Evolutionary conservation across 2,888 invertebrate species (phyloP).

Genomic region (Hydriomena furcata): DNA sequence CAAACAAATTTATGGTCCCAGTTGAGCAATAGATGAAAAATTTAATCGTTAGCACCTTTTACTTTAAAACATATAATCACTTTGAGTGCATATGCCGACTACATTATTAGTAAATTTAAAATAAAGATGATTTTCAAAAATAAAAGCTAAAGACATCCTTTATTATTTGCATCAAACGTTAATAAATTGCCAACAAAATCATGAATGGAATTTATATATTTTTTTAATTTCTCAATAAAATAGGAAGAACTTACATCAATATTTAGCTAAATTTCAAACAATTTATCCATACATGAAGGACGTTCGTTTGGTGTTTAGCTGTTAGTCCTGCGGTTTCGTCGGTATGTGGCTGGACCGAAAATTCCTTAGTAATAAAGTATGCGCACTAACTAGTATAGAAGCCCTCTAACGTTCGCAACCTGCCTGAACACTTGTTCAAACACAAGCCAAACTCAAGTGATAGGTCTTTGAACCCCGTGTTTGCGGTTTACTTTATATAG

Average conservation of each 20-base stretch:
- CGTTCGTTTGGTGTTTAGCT: neutral
- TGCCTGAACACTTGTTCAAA: constrained; percentile 74
- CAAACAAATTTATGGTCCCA: constrained; percentile 36
- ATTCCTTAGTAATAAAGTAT: constrained; percentile 16
- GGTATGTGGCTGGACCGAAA: neutral
- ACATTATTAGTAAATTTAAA: constrained; percentile 5
- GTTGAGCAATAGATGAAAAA: constrained; percentile 31
- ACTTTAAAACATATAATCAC: constrained; percentile 18
- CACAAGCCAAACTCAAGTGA: constrained; percentile 69
- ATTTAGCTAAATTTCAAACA: no score
- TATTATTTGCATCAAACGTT: no score
- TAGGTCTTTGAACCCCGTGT: constrained; percentile 80
- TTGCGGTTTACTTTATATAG: constrained; percentile 78
- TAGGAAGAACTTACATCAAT: no score
- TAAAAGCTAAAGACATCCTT: no score
- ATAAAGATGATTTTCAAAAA: constrained; percentile 28
- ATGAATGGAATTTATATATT: no score
- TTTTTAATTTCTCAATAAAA: no score
- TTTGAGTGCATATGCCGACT: constrained; percentile 18
- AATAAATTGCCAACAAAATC: no score
- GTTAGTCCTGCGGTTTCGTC: constrained; percentile 4
- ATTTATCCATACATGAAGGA: no score
- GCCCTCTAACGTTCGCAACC: constrained; percentile 60
- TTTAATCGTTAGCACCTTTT: constrained; percentile 18
- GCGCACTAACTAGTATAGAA: constrained; percentile 38